Evolutionary conservation across 2,797 vertebrate species (phyloP).

Genomic region (Anguilla megastoma): DNA sequence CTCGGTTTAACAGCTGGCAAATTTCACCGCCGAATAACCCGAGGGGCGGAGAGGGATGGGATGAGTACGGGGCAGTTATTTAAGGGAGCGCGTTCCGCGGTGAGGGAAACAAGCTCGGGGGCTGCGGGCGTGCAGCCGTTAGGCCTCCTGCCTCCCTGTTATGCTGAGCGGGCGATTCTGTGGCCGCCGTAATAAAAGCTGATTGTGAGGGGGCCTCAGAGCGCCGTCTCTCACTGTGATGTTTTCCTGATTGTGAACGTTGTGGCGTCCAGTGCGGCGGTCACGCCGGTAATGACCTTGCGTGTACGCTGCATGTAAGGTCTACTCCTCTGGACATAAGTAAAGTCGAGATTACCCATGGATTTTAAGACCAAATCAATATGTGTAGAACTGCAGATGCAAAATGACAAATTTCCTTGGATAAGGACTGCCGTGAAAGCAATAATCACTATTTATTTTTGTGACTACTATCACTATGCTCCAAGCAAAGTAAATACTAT

Average conservation of each 20-base stretch:
- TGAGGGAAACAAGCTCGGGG: slow-evolving; percentile 27
- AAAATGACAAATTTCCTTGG: not conserved
- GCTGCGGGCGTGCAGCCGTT: not conserved
- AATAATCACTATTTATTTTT: slow-evolving; percentile 1
- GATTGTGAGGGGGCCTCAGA: not conserved
- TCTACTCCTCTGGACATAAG: not conserved
- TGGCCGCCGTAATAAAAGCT: not conserved
- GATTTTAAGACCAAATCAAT: not conserved
- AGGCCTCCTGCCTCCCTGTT: slow-evolving; percentile 35
- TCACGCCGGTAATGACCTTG: not conserved
- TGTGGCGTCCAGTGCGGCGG: not conserved
- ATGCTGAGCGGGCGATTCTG: slow-evolving; percentile 41
- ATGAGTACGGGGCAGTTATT: slow-evolving; percentile 57
- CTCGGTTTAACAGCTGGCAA: slow-evolving; percentile 71
- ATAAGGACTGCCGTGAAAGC: not conserved
- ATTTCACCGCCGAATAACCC: slow-evolving; percentile 66
- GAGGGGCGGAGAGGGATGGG: slow-evolving; percentile 58
- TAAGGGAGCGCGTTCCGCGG: slow-evolving; percentile 45
- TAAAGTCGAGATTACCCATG: slow-evolving; percentile 1
- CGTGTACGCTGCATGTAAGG: not conserved
- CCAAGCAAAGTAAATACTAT: not conserved
- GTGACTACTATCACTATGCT: not conserved
- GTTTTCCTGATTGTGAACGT: not conserved
- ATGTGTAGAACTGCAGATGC: not conserved
- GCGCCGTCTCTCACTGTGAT: not conserved